Base-by-base conservation (phyloP, 1,140 invertebrate species). In the Steinernema feltiae region DNA sequence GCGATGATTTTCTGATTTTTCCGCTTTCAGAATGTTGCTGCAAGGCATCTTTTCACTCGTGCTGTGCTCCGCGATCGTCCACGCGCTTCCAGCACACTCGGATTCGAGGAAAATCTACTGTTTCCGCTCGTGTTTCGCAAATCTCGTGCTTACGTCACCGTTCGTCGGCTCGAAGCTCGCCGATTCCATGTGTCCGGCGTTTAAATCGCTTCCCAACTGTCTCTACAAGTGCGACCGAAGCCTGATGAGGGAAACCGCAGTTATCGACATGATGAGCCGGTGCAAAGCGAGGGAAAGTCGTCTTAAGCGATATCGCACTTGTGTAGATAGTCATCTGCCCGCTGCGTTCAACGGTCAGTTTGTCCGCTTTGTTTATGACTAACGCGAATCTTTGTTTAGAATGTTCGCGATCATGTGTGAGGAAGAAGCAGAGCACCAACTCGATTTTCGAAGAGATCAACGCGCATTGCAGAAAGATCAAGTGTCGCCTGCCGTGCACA, bases 181-280 rank as follows among this genome's bases (percentile, higher is more conserved):
- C 53, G 53, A 63, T 7, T 21, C 15, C 7, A n/a, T 63, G 15
- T 63, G 53, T 27, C 24, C 53, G 24, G 15, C 24, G 53, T 15
- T 63, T 21, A 3, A 7, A 12, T 63, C 24, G 2, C 53, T 63
- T 27, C 24, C 53, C 12, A 27, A 7, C 24, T 63, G 53, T 21
- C 53, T 63, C 53, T 63, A 63, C 53, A 63, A 63, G 53, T 63
- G 53, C 53, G 53, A 63, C 53, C 53, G 53, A 21, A 63, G 53
- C 3, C 53, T 63, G 15, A 27, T 63, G 53, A 3, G 24, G 24
- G 53, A 63, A 3, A 17, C 24, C 15, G 7, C 53, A 7, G 24
- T 63, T 21, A 27, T 3, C 15, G 24, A 63, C 53, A 7, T 63
- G 53, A 27, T 15, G 12, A 7, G 7, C 15, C 53, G 24, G 3